Base-by-base conservation (phyloP, 2,113 vertebrate genomes). In the Dolichallabes microphthalmus region DNA sequence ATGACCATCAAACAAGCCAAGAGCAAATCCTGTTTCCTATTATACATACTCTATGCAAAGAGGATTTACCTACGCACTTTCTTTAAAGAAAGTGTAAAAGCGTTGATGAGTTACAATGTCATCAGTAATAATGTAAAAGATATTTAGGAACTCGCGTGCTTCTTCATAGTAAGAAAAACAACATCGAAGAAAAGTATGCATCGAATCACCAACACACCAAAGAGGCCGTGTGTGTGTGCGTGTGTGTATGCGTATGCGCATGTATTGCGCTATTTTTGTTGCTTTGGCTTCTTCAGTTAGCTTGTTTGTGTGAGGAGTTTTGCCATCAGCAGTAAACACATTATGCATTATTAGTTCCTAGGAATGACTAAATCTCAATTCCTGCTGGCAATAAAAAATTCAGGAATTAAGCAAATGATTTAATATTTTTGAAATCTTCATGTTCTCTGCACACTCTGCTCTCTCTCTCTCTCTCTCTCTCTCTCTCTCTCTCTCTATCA, bases 1-100 rank as follows among this genome's bases (percentile, higher is more conserved):
- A 45, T 25, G 57, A 68, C 77, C 27, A 83, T 87, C 64, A 74
- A 87, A 83, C 12, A 30, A 50, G 60, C 39, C 78, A 63, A 60
- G 63, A 85, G 64, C 17, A 27, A 52, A 85, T 68, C 10, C 53
- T 60, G 8, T 52, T n/a, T 57, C 32, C 73, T 77, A 32, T 64
- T 61, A 32, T 30, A 77, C 50, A 60, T 84, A 30, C 58, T 77
- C 30, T 53, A 30, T 17, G 30, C 12, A 35, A 78, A 58, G 27
- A 2, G 53, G 27, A 12, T 58, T 32, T 19, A 27, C 20, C 8
- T 45, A 52, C 14, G 8, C 32, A 19, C 27, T 20, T 30, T 77
- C 74, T 27, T 77, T 57, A 10, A 30, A 11, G 30, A 57, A 57
- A 30, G 20, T 75, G 39, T 75, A 45, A 15, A 53, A 9, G n/a